phyloP scores from a whole-genome alignment of 2,888 invertebrate species.

The Baronia brevicornis region DNA sequence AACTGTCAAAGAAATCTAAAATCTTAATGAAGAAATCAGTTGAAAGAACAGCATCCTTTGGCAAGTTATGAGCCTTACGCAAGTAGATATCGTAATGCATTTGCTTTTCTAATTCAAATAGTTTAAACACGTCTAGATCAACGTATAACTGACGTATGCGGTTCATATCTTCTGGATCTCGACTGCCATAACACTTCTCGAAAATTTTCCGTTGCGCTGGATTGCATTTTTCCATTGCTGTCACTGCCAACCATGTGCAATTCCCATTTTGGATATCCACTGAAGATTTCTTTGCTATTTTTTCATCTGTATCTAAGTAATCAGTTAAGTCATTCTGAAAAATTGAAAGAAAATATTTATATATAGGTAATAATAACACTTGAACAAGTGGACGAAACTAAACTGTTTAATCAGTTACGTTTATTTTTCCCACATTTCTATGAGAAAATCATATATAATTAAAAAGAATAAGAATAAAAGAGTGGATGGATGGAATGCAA shows the following conservation, averaged over 20 bases:
- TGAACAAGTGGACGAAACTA: too few species aligned
- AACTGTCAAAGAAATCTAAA: neutral
- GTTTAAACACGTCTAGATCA: neutral
- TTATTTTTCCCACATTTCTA: too few species aligned
- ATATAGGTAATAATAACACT: neutral
- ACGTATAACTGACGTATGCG: slow-evolving; percentile 7
- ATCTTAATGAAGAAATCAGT: neutral
- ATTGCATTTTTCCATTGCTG: slow-evolving; percentile 82
- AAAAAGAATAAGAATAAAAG: too few species aligned
- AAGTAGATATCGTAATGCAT: neutral
- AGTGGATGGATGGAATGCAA: too few species aligned
- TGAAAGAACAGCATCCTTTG: neutral
- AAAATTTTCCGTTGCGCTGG: slow-evolving; percentile 79
- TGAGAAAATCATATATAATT: too few species aligned
- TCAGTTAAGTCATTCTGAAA: slow-evolving; percentile 6
- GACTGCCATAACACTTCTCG: slow-evolving; percentile 79
- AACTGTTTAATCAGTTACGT: too few species aligned
- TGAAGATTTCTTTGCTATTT: slow-evolving; percentile 30
- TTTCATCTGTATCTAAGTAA: neutral
- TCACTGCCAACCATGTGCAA: slow-evolving; percentile 92
- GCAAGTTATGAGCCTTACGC: neutral
- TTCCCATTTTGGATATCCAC: slow-evolving; percentile 82
- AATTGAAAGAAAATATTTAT: neutral
- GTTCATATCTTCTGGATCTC: slow-evolving; percentile 74
- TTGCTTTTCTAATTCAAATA: neutral